phyloP scores from a whole-genome alignment of 2,797 vertebrate species.

The Leucoraja ocellata region DNA sequence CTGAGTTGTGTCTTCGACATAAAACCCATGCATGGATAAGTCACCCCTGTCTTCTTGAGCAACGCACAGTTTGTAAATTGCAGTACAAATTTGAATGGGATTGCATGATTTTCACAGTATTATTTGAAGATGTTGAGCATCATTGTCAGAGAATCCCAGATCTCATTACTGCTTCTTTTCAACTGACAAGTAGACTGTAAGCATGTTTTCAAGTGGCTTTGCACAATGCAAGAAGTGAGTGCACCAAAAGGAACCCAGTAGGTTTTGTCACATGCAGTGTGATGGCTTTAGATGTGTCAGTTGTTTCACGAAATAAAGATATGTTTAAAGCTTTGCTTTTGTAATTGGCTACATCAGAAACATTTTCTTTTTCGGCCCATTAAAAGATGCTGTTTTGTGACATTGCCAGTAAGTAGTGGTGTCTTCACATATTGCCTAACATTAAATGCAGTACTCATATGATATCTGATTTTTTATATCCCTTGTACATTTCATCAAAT shows the following conservation, averaged over 20 bases:
- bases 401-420: not conserved
- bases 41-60: conserved; percentile 16
- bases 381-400: conserved; percentile 13
- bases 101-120: conserved; percentile 37
- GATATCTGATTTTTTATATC: not conserved
- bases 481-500: not conserved
- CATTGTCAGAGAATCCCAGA: conserved; percentile 34
- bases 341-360: conserved; percentile 37
- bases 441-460: not conserved
- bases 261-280: conserved; percentile 30
- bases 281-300: conserved; percentile 37
- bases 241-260: conserved; percentile 27
- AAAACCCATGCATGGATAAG: not conserved
- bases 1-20: not conserved
- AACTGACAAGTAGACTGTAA: conserved; percentile 38
- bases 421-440: not conserved
- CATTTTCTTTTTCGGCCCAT: conserved; percentile 28
- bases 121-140: conserved; percentile 36
- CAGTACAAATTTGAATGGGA: conserved; percentile 32
- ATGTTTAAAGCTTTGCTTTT: conserved; percentile 37
- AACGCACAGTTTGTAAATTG: not conserved
- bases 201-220: conserved; percentile 34
- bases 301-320: conserved; percentile 28
- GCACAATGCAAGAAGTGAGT: conserved; percentile 31
- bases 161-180: conserved; percentile 34